phyloP scores from a whole-genome alignment of 2,888 invertebrate species.

The Orthosia incerta region DNA sequence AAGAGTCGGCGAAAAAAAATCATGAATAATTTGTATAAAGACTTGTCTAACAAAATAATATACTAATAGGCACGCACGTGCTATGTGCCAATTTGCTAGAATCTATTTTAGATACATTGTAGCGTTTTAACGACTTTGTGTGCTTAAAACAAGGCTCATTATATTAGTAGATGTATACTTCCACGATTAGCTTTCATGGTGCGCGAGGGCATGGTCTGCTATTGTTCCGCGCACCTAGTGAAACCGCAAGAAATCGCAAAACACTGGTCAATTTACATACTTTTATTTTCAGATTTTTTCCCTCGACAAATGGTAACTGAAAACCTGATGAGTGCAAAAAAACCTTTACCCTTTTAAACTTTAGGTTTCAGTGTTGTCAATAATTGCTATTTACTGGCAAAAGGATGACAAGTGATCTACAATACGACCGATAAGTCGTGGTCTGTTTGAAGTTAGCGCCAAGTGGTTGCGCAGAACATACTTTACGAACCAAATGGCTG shows the following conservation, averaged over 20 bases:
- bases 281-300: not conserved
- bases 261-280: not conserved
- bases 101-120: constrained; percentile 4
- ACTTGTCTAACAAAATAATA: constrained; percentile 5
- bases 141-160: constrained; percentile 7
- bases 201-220: constrained; percentile 5
- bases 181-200: constrained; percentile 6
- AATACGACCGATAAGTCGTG: too few relatives aligned
- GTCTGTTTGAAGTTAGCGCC: too few relatives aligned
- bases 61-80: constrained; percentile 14
- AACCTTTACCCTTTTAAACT: not conserved
- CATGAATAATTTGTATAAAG: not conserved
- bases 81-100: constrained; percentile 23
- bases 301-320: not conserved
- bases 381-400: not conserved
- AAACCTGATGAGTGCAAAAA: not conserved
- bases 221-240: constrained; percentile 18
- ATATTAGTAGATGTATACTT: constrained; percentile 19
- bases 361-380: not conserved
- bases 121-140: constrained; percentile 2
- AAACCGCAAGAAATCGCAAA: constrained; percentile 7
- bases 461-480: too few relatives aligned
- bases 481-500: too few relatives aligned
- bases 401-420: too few relatives aligned
- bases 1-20: not conserved